phyloP scores from a whole-genome alignment of 1,140 invertebrate genomes.

The Micrasema minimum region DNA sequence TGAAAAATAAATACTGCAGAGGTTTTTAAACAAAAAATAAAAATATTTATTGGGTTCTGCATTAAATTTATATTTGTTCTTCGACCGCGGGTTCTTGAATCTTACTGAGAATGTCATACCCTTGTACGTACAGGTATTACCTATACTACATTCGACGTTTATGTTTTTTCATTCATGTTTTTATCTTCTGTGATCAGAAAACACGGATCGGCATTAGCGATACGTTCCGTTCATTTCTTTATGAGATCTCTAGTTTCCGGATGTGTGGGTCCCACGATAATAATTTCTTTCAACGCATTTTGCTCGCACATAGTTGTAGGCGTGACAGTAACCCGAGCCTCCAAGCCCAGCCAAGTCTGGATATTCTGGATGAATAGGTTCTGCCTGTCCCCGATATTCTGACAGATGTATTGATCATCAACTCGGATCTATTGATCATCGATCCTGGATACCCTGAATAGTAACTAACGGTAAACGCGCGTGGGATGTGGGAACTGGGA shows the following conservation, averaged over 20 bases:
- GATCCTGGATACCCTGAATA: not conserved
- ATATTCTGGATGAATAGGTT: constrained; percentile 1
- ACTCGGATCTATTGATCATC: not conserved
- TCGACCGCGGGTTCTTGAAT: too few relatives aligned
- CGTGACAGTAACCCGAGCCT: constrained; percentile 4
- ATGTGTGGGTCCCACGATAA: not conserved
- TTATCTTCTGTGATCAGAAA: not conserved
- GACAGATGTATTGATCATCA: not conserved
- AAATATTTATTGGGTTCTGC: too few relatives aligned
- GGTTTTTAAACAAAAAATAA: too few relatives aligned
- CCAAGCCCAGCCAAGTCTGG: too few relatives aligned
- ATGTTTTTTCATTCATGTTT: not conserved
- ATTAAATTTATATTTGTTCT: too few relatives aligned
- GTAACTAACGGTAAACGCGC: constrained; percentile 9
- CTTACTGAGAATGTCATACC: not conserved
- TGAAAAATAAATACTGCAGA: too few relatives aligned
- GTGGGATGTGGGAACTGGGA: constrained; percentile 9
- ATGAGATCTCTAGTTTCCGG: not conserved
- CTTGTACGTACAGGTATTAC: too few relatives aligned
- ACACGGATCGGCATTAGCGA: not conserved
- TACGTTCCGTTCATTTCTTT: not conserved
- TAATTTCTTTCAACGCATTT: not conserved
- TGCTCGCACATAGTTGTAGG: not conserved
- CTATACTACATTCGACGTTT: not conserved
- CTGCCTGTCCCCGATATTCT: not conserved